A percentile compares a stretch with the other conserved stretches of the same genome.
Evolutionary conservation across 2,113 vertebrate genomes (phyloP).

Genomic region (Daboia siamensis): DNA sequence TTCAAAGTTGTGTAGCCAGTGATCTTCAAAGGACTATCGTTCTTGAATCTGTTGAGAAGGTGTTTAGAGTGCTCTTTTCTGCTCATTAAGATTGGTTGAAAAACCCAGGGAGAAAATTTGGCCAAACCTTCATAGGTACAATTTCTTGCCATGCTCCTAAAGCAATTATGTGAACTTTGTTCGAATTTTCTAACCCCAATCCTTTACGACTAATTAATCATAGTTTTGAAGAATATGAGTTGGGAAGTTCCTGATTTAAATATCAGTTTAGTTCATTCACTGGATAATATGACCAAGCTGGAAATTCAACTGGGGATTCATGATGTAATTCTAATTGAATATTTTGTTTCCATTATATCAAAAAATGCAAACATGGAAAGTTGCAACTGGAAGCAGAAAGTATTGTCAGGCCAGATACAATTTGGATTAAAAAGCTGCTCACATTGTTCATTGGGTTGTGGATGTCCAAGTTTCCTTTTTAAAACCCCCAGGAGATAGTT

Average conservation of each 20-base stretch:
- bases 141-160: no score
- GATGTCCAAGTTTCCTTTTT: neutral
- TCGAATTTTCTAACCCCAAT: neutral
- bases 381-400: neutral
- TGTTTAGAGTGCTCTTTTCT: no score
- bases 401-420: neutral
- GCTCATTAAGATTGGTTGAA: neutral
- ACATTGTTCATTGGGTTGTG: neutral
- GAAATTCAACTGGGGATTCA: neutral
- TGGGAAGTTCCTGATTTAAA: neutral
- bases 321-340: neutral
- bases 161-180: neutral
- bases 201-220: neutral
- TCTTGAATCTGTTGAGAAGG: conserved; percentile 16
- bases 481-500: neutral
- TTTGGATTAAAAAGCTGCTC: neutral
- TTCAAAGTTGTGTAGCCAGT: neutral
- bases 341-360: neutral
- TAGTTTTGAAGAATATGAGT: neutral
- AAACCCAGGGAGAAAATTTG: neutral
- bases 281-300: neutral
- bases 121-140: neutral
- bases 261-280: neutral
- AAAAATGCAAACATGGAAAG: neutral
- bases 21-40: neutral